Conservation (phyloP, 2,797 vertebrate genomes). For the Nasua narica region DNA sequence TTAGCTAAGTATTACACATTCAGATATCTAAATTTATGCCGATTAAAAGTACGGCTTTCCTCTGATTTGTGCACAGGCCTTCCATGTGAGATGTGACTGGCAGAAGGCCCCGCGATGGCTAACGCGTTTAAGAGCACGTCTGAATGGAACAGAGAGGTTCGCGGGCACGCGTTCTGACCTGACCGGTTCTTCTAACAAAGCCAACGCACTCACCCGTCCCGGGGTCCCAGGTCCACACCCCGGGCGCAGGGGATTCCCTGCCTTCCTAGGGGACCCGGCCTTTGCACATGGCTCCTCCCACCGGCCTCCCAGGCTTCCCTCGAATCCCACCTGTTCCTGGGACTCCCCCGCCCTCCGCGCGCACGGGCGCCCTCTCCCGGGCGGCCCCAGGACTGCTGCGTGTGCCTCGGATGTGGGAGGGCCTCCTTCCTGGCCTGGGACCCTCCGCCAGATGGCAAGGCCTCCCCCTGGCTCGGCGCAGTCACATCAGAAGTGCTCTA, state of each 20-base stretch:
- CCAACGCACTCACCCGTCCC: neutral
- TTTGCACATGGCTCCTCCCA: neutral
- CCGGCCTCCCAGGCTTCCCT: neutral
- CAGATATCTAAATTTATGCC: neutral
- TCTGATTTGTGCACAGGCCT: neutral
- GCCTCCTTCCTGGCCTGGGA: neutral
- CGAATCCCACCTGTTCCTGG: neutral
- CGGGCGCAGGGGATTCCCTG: fast-evolving
- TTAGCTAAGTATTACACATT: neutral
- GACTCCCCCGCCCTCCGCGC: fast-evolving
- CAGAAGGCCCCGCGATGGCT: neutral
- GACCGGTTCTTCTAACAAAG: neutral
- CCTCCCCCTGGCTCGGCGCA: neutral
- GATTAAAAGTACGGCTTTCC: neutral
- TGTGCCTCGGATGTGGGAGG: neutral
- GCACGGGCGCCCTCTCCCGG: neutral
- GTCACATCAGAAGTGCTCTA: neutral
- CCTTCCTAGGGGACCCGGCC: neutral
- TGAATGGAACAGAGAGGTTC: neutral
- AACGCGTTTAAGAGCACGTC: no score
- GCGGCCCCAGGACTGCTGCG: neutral
- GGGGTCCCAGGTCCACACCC: neutral
- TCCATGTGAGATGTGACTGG: neutral
- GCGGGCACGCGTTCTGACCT: fast-evolving
- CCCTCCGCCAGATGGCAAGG: neutral